These are phyloP conservation scores for Lordiphosa collinella DNA, from an alignment of 1,140 invertebrate species.

Conservation along the genomic window DNA sequence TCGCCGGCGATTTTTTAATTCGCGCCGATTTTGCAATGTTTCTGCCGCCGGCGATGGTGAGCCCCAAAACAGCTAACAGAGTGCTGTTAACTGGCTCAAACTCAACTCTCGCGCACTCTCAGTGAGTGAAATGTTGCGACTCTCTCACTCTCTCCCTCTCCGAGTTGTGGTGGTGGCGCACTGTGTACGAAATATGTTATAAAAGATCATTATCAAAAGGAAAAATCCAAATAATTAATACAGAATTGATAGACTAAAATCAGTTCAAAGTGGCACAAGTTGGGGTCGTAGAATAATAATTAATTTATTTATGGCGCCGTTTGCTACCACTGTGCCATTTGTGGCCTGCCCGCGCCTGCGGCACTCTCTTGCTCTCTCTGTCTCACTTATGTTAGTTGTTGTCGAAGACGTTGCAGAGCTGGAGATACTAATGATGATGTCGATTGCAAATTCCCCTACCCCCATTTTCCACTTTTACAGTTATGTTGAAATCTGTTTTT, in stretches of 20 bases:
- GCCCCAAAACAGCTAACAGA: constrained; percentile 21
- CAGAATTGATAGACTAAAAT: no score
- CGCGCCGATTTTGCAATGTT: constrained; percentile 73
- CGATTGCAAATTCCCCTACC: constrained; percentile 13
- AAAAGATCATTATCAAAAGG: background rate
- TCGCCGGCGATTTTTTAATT: constrained; percentile 67
- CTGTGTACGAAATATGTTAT: background rate
- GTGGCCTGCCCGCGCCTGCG: background rate
- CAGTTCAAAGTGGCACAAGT: no score
- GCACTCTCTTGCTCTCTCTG: constrained; percentile 13
- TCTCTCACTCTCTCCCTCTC: constrained; percentile 2
- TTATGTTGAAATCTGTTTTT: no score
- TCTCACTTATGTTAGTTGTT: constrained; percentile 1
- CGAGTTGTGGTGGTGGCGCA: no score
- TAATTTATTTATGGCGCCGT: no score
- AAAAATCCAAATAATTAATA: background rate
- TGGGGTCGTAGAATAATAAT: no score
- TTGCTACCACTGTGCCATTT: no score
- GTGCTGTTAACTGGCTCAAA: background rate
- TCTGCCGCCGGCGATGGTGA: constrained; percentile 38
- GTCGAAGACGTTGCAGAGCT: constrained; percentile 27
- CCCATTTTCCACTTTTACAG: constrained; percentile 51
- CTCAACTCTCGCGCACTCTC: background rate
- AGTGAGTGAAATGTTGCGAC: no score
- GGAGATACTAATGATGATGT: constrained; percentile 33